Evolutionary conservation across 1,140 invertebrate species (phyloP).

Genomic region (Hydropsyche tenuis): DNA sequence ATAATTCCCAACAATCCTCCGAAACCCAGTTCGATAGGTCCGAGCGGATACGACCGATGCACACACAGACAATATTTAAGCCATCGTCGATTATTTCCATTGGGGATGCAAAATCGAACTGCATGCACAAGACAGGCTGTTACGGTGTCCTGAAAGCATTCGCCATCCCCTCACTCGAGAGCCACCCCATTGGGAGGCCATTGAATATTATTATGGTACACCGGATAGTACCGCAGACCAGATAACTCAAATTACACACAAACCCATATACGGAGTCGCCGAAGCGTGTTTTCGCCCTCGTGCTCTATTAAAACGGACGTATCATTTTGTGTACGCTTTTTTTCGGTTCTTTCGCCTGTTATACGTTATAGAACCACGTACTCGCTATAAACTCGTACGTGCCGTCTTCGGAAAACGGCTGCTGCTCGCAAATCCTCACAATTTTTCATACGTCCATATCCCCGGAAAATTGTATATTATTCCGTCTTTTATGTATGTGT

Average conservation of each 20-base stretch:
- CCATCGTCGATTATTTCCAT: background rate
- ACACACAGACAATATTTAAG: background rate
- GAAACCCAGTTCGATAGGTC: too few relatives aligned
- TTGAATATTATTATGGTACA: constrained; percentile 2
- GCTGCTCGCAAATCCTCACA: constrained; percentile 12
- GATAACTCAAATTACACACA: constrained; percentile 8
- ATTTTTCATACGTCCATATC: constrained; percentile 26
- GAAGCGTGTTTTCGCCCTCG: too few relatives aligned
- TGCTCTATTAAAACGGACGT: background rate
- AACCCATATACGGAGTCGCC: background rate
- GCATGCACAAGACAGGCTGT: background rate
- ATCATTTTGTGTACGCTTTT: background rate
- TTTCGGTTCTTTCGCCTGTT: background rate
- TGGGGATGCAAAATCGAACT: background rate
- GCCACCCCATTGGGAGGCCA: background rate
- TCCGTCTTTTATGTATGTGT: background rate
- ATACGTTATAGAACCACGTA: constrained; percentile 1
- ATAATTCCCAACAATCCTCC: too few relatives aligned
- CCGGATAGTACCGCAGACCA: background rate
- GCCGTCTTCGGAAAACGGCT: constrained; percentile 1
- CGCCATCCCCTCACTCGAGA: background rate
- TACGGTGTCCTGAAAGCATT: background rate
- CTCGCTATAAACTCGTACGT: constrained; percentile 24
- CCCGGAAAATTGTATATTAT: constrained; percentile 16
- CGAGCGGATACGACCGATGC: too few relatives aligned